Conservation (phyloP, 2,888 invertebrate species). For the Microctonus brassicae region DNA sequence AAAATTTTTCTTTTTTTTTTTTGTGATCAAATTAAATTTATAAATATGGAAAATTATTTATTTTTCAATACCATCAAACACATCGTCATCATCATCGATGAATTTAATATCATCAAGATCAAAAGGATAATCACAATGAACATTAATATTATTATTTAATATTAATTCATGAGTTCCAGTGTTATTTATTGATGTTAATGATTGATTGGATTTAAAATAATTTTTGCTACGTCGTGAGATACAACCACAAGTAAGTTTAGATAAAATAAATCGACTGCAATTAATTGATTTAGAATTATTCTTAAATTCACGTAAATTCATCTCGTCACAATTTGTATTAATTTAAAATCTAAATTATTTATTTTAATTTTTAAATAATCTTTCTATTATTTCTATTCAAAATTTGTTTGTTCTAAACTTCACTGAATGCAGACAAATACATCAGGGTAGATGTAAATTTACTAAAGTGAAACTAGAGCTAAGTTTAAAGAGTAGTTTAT, state of each 20-base stretch:
- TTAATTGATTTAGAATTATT: neutral
- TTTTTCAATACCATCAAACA: neutral
- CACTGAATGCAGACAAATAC: too few relatives aligned
- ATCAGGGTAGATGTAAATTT: constrained; percentile 12
- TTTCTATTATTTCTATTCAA: neutral
- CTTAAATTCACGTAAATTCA: neutral
- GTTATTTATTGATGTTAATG: neutral
- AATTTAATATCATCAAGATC: constrained; percentile 63
- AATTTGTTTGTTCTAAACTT: too few relatives aligned
- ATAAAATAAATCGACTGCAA: constrained; percentile 17
- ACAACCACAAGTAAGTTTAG: constrained; percentile 18
- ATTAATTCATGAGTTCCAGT: neutral
- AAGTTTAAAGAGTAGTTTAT: constrained; percentile 56
- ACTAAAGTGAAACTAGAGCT: constrained; percentile 33
- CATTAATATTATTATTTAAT: neutral
- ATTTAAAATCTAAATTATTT: neutral
- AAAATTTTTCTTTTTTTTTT: too few relatives aligned
- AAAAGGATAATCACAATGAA: constrained; percentile 48
- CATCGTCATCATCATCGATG: constrained; percentile 64
- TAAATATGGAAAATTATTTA: too few relatives aligned
- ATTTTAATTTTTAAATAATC: too few relatives aligned
- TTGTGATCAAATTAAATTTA: neutral
- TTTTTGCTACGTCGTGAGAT: neutral
- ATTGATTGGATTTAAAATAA: neutral
- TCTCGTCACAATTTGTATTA: neutral